These are phyloP conservation scores for Pterois miles DNA, from an alignment of 2,797 vertebrate species.

Conservation along the genomic window DNA sequence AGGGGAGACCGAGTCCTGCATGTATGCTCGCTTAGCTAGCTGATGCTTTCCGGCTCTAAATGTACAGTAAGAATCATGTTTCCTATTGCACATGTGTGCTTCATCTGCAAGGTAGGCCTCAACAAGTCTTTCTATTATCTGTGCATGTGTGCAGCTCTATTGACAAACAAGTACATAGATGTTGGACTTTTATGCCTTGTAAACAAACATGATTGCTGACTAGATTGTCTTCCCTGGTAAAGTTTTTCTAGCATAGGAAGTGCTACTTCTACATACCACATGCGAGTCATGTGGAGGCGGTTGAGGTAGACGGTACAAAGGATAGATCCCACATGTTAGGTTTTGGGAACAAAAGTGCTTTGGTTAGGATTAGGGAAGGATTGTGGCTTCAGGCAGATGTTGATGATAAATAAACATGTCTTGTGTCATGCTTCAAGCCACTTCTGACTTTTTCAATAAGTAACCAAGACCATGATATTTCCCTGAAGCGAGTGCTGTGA, in stretches of 20 bases:
- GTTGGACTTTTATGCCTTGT: background rate
- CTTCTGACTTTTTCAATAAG: background rate
- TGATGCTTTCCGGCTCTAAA: conserved; percentile 46
- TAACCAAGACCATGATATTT: background rate
- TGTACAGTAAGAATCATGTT: conserved; percentile 25
- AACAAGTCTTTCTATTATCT: background rate
- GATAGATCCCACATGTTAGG: background rate
- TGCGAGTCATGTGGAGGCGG: background rate
- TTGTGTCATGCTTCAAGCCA: background rate
- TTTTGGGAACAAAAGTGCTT: background rate
- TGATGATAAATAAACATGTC: background rate
- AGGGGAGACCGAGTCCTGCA: conserved; percentile 78
- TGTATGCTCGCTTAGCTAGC: conserved; percentile 54
- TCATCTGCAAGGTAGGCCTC: conserved; percentile 14
- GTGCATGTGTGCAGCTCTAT: background rate
- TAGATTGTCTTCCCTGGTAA: background rate
- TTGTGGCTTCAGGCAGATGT: background rate
- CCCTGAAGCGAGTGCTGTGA: background rate
- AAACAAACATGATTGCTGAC: background rate
- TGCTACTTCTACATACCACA: background rate
- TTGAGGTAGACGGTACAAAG: background rate
- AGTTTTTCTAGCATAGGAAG: background rate
- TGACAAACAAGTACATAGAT: background rate
- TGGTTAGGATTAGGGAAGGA: background rate
- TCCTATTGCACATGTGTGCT: background rate